Conservation (phyloP, 2,888 invertebrate genomes). For the Perdita meconis region DNA sequence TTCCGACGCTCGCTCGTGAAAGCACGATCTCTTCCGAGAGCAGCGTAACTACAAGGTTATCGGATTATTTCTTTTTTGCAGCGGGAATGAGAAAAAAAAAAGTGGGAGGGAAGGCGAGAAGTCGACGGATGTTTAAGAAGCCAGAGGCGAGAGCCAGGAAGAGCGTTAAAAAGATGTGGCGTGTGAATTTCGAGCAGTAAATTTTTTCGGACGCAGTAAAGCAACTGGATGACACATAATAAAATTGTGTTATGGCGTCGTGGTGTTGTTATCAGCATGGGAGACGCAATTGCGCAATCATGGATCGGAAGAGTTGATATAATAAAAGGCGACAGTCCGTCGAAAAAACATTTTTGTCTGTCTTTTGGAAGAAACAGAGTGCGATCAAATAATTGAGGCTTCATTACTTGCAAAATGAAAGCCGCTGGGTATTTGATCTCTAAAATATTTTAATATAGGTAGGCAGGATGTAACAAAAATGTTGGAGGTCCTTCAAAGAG, state of each 20-base stretch:
- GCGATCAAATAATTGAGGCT: no score
- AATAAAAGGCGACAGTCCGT: no score
- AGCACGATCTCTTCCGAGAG: not conserved
- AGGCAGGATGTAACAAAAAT: no score
- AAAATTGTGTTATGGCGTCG: not conserved
- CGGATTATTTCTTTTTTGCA: constrained; percentile 7
- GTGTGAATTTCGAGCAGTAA: not conserved
- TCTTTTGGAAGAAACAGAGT: no score
- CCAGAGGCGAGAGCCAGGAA: not conserved
- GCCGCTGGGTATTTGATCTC: no score
- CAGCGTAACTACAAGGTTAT: not conserved
- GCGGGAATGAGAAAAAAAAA: not conserved
- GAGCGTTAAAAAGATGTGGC: not conserved
- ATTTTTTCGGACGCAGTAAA: constrained; percentile 19
- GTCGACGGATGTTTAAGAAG: not conserved
- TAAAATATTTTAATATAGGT: no score
- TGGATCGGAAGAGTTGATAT: no score
- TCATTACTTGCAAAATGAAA: no score
- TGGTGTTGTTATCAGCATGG: not conserved
- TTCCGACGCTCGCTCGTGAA: not conserved
- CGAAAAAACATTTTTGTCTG: not conserved
- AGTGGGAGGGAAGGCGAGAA: not conserved
- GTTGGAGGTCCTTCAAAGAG: no score
- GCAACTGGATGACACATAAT: not conserved
- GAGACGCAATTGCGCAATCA: not conserved